Evolutionary conservation across 2,888 invertebrate species (phyloP).

Genomic region (Lobophora halterata): DNA sequence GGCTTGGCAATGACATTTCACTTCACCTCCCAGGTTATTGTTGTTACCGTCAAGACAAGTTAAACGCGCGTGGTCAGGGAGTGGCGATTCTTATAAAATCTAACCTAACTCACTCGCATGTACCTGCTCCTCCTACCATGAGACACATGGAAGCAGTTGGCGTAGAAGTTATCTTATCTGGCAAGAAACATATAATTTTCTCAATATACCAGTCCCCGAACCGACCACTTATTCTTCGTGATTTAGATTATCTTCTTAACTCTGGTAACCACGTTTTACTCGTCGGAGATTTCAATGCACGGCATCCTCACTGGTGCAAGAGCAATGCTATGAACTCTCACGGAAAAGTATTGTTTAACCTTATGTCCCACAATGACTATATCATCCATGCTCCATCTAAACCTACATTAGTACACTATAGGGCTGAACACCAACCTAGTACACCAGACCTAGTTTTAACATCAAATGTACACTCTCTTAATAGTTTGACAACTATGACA

Average conservation of each 20-base stretch:
- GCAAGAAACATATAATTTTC: background rate
- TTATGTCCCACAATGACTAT: slow-evolving; percentile 1
- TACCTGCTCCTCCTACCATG: background rate
- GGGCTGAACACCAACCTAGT: background rate
- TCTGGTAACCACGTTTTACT: background rate
- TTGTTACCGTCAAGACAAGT: slow-evolving; percentile 7
- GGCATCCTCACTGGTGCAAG: slow-evolving; percentile 4
- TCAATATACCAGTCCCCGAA: slow-evolving; percentile 7
- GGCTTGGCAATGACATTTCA: background rate
- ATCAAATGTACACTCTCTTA: no score
- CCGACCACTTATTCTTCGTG: background rate
- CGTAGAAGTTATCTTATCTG: background rate
- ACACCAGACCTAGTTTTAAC: no score
- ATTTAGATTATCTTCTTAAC: slow-evolving; percentile 1
- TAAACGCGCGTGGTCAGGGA: slow-evolving; percentile 2
- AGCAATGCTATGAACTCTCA: background rate
- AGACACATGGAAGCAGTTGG: slow-evolving; percentile 1
- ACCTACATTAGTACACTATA: slow-evolving; percentile 2
- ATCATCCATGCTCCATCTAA: background rate
- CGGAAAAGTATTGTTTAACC: background rate
- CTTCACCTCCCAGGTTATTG: slow-evolving; percentile 1
- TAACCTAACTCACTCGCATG: slow-evolving; percentile 3
- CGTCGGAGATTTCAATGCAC: no score
- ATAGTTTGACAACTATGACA: no score
- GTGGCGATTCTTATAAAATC: slow-evolving; percentile 4